Base-by-base conservation (phyloP, 2,888 invertebrate species). In the Cephus runcator region DNA sequence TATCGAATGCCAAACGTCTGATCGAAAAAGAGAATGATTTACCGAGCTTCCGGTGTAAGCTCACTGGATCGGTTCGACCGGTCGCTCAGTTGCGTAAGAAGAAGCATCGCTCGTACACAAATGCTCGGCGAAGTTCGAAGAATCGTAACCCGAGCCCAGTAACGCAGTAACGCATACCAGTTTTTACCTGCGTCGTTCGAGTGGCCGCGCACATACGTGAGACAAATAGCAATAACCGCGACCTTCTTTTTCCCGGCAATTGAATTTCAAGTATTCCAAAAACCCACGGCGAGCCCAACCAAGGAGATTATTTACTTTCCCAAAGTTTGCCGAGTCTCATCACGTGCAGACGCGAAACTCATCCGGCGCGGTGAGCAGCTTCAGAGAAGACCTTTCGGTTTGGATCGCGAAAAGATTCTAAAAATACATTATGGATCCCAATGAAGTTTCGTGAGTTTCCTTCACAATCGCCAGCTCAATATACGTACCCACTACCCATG, bases 301-400 rank as follows among this genome's bases (percentile, higher is more conserved):
- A 34, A 71, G 71, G 71, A 71, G 71, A 71, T 71, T 71, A 71
- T 71, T 71, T 71, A 71, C 71, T 71, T 71, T 71, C 77, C 73
- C 79, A 76, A 83, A 83, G 86, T 89, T 89, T 87, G 84, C 86
- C 85, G 84, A 90, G 88, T 90, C 89, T 78, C 83, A 84, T 90
- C 90, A 89, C 89, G 89, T 87, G 88, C 86, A 85, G 83, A 84
- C 88, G 85, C 84, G 87, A 88, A 89, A 89, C 88, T 75, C 69
- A 81, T 80, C 80, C 84, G 84, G 83, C 83, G 83, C 82, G 84
- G 71, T 34, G 71, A 23, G 12, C 15, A 34, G 71, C 71, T 71
- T 31, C 30, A 71, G 33, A 71, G 71, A 71, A 71, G 71, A 71
- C 71, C 56, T 56, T 56, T 56, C 56, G 56, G 56, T 56, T 56